Evolutionary conservation across 2,888 invertebrate genomes (phyloP).

Genomic region (Corythucha ciliata): DNA sequence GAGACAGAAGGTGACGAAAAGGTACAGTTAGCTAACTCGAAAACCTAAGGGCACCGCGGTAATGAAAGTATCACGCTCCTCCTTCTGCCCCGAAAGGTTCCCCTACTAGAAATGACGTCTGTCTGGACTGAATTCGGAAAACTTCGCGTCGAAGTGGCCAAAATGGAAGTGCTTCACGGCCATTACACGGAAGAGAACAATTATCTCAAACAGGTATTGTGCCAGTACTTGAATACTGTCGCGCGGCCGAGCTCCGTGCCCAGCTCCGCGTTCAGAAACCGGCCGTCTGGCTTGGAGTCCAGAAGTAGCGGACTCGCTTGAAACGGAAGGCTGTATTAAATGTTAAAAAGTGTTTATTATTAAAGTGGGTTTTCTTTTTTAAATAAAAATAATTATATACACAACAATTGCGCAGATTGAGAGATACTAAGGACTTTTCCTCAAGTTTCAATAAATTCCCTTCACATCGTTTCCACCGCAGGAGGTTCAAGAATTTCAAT

Average conservation of each 20-base stretch:
- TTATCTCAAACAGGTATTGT: conserved; percentile 51
- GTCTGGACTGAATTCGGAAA: conserved; percentile 60
- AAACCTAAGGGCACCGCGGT: too few species aligned
- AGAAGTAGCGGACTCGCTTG: too few species aligned
- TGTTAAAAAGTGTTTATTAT: conserved; percentile 7
- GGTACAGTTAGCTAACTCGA: neutral
- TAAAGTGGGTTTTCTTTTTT: conserved; percentile 1
- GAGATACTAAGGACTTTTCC: too few species aligned
- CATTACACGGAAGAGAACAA: conserved; percentile 50
- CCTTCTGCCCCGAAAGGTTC: conserved; percentile 46
- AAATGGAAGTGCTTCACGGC: conserved; percentile 41
- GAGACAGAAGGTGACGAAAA: conserved; percentile 2
- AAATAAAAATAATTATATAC: neutral
- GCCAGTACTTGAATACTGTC: conserved; percentile 52
- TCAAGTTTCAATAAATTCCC: too few species aligned
- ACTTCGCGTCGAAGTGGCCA: conserved; percentile 50
- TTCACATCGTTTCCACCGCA: too few species aligned
- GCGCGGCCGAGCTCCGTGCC: conserved; percentile 42
- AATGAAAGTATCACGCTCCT: too few species aligned
- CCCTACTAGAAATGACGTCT: conserved; percentile 35
- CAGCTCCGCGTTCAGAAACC: conserved; percentile 14
- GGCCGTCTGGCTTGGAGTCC: too few species aligned
- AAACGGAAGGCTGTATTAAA: neutral
- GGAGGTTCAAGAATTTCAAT: too few species aligned
- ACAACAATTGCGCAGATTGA: too few species aligned